Evolutionary conservation across 37 sponge, comb jelly and placozoan genomes (phyloP).

Genomic region (Aphrocallistes beatrix): DNA sequence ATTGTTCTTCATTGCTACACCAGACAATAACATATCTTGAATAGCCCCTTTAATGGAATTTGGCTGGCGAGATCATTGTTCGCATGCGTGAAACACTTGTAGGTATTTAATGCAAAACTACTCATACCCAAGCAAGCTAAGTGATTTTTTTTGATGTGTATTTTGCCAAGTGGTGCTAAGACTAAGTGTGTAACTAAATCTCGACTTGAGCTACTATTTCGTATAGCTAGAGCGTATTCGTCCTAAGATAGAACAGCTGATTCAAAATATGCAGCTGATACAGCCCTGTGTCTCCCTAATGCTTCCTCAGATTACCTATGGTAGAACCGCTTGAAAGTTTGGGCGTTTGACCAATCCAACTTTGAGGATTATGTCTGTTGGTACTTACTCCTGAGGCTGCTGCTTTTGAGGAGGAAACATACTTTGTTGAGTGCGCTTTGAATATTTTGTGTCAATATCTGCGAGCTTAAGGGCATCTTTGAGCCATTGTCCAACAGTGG

Average conservation of each 20-base stretch:
- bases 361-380: slow-evolving; percentile 22
- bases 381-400: neutral
- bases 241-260: neutral
- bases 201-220: no score
- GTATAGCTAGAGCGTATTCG: no score
- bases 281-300: neutral
- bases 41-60: neutral
- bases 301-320: neutral
- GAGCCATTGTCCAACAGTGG: slow-evolving; percentile 30
- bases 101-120: no score
- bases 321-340: slow-evolving; percentile 17
- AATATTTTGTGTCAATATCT: slow-evolving; percentile 28
- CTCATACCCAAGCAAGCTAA: no score
- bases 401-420: slow-evolving; percentile 23
- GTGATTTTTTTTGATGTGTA: no score
- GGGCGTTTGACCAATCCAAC: slow-evolving; percentile 19
- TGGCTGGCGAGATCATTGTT: no score
- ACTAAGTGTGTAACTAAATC: no score
- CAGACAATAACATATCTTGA: neutral
- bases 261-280: neutral
- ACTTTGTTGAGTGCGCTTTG: slow-evolving; percentile 28
- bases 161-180: no score
- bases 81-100: no score
- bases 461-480: neutral
- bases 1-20: neutral